phyloP scores from a whole-genome alignment of 2,888 invertebrate genomes.

The Parnassius apollo region DNA sequence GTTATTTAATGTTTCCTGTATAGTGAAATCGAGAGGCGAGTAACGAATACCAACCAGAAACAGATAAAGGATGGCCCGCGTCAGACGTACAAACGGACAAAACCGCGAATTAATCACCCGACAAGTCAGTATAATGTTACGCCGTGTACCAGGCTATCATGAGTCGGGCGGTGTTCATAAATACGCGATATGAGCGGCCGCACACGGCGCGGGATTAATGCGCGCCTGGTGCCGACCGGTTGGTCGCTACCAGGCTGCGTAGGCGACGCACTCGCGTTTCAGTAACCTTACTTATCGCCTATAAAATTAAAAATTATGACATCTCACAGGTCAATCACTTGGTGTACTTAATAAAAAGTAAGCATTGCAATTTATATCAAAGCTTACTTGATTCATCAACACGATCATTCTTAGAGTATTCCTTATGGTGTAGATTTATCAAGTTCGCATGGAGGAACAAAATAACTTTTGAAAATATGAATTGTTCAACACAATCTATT shows the following conservation, averaged over 20 bases:
- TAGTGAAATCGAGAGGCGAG: conserved; percentile 21
- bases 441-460: too few relatives aligned
- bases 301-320: conserved; percentile 16
- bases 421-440: too few relatives aligned
- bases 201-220: conserved; percentile 74
- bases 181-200: conserved; percentile 69
- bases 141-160: conserved; percentile 59
- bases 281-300: conserved; percentile 23
- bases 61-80: conserved; percentile 37
- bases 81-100: conserved; percentile 42
- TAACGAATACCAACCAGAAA: conserved; percentile 28
- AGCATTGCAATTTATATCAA: too few relatives aligned
- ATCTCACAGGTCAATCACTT: not conserved
- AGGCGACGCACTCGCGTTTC: conserved; percentile 48
- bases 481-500: too few relatives aligned
- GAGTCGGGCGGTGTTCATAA: conserved; percentile 66
- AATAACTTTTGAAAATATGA: too few relatives aligned
- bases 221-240: conserved; percentile 52
- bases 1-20: not conserved
- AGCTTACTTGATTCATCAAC: too few relatives aligned
- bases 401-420: too few relatives aligned
- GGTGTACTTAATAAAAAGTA: too few relatives aligned
- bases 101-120: conserved; percentile 58
- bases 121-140: conserved; percentile 64
- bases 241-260: conserved; percentile 51